These are phyloP conservation scores for Heliconius nattereri DNA, from an alignment of 1,140 invertebrate genomes.

Conservation along the genomic window DNA sequence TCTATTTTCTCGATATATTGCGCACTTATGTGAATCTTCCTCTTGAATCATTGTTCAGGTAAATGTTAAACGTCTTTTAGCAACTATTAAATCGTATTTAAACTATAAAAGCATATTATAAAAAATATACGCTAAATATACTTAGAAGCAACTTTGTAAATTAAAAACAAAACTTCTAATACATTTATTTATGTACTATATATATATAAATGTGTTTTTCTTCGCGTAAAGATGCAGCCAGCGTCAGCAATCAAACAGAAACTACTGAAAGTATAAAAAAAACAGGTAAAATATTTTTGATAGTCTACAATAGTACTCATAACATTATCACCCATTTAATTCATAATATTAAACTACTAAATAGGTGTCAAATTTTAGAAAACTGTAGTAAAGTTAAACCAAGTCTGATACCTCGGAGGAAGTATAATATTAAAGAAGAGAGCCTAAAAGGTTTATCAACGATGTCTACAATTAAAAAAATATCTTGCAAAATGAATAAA, in stretches of 20 bases:
- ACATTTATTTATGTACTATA: no score
- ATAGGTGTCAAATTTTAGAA: background rate
- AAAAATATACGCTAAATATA: no score
- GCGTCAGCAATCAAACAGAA: background rate
- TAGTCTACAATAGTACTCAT: background rate
- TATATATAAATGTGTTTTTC: background rate
- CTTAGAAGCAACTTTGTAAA: no score
- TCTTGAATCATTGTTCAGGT: no score
- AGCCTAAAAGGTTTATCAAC: constrained; percentile 6
- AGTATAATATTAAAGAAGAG: constrained; percentile 31
- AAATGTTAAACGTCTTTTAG: no score
- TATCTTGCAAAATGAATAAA: constrained; percentile 6
- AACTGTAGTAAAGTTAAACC: constrained; percentile 30
- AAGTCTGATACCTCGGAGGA: constrained; percentile 51
- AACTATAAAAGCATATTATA: no score
- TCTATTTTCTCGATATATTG: no score
- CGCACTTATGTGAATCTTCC: background rate
- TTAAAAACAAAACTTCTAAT: no score
- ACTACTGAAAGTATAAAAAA: background rate
- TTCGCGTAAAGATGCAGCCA: background rate
- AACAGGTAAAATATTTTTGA: background rate
- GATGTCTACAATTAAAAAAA: background rate
- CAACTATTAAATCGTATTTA: no score
- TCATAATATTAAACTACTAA: background rate
- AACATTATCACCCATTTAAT: background rate